A percentile compares a stretch with the other conserved stretches of the same genome.
Evolutionary conservation across 2,888 invertebrate genomes (phyloP).

Genomic region (Tetranychus piercei): DNA sequence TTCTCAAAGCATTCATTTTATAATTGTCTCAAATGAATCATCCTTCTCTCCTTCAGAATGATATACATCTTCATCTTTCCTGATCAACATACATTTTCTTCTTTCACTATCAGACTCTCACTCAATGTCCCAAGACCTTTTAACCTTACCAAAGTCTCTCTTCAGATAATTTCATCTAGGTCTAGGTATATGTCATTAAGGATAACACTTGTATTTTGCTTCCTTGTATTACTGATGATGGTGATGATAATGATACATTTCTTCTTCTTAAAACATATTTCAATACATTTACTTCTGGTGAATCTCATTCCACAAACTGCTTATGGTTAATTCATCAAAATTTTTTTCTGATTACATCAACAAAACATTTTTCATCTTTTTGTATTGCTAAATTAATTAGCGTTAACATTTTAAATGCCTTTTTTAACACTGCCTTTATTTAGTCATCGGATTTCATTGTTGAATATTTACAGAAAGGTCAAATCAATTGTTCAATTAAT

Average conservation of each 20-base stretch:
- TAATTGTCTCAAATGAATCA: not conserved
- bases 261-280: not conserved
- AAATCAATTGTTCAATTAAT: no score
- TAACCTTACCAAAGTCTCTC: not conserved
- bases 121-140: not conserved
- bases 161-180: not conserved
- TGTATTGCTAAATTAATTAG: not conserved
- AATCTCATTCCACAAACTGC: not conserved
- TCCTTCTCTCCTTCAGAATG: not conserved
- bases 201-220: not conserved
- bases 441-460: no score
- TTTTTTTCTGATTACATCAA: not conserved
- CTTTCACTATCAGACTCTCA: not conserved
- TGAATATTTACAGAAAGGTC: no score
- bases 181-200: not conserved
- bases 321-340: not conserved
- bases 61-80: not conserved
- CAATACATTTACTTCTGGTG: not conserved
- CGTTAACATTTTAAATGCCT: not conserved
- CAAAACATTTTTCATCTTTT: not conserved
- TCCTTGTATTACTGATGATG: not conserved
- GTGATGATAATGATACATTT: not conserved
- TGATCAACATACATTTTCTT: not conserved
- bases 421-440: no score
- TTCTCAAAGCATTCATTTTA: not conserved